Evolutionary conservation across 2,888 invertebrate species (phyloP), one percentile per base, ranked within the genome.

Genomic region (Odontocolon sp.): DNA sequence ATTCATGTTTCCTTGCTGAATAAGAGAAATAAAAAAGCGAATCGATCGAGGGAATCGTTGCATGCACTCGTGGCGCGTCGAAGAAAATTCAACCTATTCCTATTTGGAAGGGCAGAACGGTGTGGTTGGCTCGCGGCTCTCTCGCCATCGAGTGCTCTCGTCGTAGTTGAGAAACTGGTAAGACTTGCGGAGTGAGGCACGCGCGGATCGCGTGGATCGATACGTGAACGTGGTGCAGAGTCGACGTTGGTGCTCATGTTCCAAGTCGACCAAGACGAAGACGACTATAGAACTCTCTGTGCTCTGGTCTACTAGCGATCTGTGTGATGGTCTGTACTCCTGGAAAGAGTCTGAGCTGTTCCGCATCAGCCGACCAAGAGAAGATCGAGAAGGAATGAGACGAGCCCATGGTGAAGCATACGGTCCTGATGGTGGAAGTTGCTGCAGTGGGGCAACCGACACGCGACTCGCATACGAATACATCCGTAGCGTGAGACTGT

Each of bases 391-490:
- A 38, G 11, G 38, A 38, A 33, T 23, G 36, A 21, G 38, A 56
- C 36, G 28, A 52, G 26, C 28, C 14, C 14, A 18, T 8, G 9
- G 40, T 14, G 40, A 21, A 14, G n/a, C 23, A 26, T 14, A 14
- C 31, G 23, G 18, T 31, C 26, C n/a, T n/a, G n/a, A 21, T 3
- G 23, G 11, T 50, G 3, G 6, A 9, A 11, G 31, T 11, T 16
- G n/a, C 56, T 80, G 77, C 82, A 80, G 79, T 82, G 80, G 84
- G 86, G 85, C 87, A 83, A 78, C 75, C 86, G 87, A 87, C 88
- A 87, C 87, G 87, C 87, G 87, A 88, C 87, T 83, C 82, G 84
- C 84, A 85, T 85, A 85, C 83, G 84, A 83, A 85, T 81, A 80
- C 71, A 66, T 72, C 68, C 68, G 73, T 79, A 83, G 82, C 84